Evolutionary conservation across 30 jellyfish, hydroid and myxozoan genomes (phyloP), one percentile per base, ranked within the genome.

Genomic region (Calvadosia cruxmelitensis): DNA sequence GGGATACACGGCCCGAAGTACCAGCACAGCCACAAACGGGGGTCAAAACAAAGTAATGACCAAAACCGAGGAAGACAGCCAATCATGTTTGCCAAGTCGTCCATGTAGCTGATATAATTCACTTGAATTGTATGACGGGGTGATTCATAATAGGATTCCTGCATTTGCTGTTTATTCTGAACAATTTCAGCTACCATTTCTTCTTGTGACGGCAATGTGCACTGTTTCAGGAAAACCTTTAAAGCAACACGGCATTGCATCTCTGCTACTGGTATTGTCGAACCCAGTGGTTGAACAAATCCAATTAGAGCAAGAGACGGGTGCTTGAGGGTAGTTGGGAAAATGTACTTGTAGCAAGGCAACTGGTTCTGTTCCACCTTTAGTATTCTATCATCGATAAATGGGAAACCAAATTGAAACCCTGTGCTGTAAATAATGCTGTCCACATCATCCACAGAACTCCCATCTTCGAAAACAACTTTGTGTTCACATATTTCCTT

Each of bases 101-200:
- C 95, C 53, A 50, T 81, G 70, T 91, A 91, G 29, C 51, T 49
- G 48, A 84, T 77, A 64, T 75, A 76, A 67, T 84, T 33, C 66
- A 85, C 95, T 80, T 85, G 95, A 20, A 85, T 69, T 10, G 95
- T 85, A 49, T 85, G 95, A 29, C 95, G 73, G 26, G 67, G 78
- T 12, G 90, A 27, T 29, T 67, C 29, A 64, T 77, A 77, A 67
- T 85, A 85, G 25, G 48, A 63, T 24, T 34, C 61, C 5, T 73
- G 63, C 87, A 85, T 63, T 5, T 29, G 75, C 31, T 30, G 20
- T 35, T 50, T 34, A 32, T 53, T 68, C 20, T 36, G 33, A 5
- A 33, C 70, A 52, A 74, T 72, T 12, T 78, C 93, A 15, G 36
- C 63, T 29, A 49, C 49, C 95, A 85, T 85, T 20, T 61, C 74